These are phyloP conservation scores for Cryptoprocta ferox DNA, from an alignment of 2,797 vertebrate genomes.

Conservation along the genomic window DNA sequence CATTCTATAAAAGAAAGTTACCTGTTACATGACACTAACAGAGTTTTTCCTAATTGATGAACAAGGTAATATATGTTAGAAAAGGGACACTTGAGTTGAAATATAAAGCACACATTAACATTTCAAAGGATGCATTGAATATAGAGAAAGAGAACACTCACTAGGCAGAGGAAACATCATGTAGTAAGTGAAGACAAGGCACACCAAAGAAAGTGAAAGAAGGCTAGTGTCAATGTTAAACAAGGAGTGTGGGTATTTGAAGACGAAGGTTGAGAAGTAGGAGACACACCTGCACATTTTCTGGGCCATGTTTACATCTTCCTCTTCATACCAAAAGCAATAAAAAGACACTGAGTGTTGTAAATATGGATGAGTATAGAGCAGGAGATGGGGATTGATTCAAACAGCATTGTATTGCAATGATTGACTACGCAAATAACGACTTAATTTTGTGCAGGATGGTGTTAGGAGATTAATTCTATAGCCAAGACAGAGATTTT, in stretches of 20 bases:
- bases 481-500: neutral
- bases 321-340: neutral
- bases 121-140: neutral
- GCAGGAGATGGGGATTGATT: neutral
- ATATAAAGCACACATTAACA: neutral
- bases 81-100: neutral
- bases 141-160: neutral
- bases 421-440: neutral
- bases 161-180: neutral
- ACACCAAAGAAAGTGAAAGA: neutral
- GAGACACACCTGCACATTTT: neutral
- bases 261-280: neutral
- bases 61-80: neutral
- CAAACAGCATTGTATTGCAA: neutral
- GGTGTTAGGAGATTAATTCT: neutral
- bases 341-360: neutral
- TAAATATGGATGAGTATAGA: neutral
- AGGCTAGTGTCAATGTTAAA: no score
- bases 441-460: neutral
- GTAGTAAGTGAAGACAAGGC: neutral
- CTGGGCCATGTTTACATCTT: neutral
- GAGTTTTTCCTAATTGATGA: neutral
- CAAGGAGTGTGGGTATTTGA: accelerated
- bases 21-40: neutral
- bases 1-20: neutral